phyloP scores from a whole-genome alignment of 2,113 vertebrate genomes.

The Labeo catla region DNA sequence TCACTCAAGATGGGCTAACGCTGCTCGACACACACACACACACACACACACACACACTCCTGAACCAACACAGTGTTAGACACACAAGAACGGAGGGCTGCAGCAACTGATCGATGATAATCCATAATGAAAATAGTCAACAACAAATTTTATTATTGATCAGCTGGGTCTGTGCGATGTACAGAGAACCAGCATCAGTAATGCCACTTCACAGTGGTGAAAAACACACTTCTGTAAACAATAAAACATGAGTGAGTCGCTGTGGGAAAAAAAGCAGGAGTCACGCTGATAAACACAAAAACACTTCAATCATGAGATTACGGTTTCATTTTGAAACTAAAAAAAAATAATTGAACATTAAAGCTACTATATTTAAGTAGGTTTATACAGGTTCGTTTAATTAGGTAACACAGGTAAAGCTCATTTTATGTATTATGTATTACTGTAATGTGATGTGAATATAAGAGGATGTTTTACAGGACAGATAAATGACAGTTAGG shows the following conservation, averaged over 20 bases:
- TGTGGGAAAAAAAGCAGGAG: neutral
- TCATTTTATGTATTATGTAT: neutral
- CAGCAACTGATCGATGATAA: neutral
- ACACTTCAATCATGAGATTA: neutral
- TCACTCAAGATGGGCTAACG: conserved; percentile 48
- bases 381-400: neutral
- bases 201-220: neutral
- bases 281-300: neutral
- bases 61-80: neutral
- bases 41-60: too few relatives aligned
- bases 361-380: neutral
- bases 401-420: neutral
- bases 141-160: neutral
- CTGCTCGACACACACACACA: conserved; percentile 35
- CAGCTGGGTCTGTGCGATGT: neutral
- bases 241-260: neutral
- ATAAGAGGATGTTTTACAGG: neutral
- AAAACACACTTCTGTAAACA: neutral
- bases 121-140: neutral
- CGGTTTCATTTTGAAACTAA: too few relatives aligned
- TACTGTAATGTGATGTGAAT: neutral
- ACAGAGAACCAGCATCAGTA: neutral
- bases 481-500: neutral
- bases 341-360: neutral
- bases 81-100: neutral